Evolutionary conservation across 37 sponge, comb jelly and placozoan genomes (phyloP), one percentile per base, ranked within the genome.

Genomic region (Beroe ovata): DNA sequence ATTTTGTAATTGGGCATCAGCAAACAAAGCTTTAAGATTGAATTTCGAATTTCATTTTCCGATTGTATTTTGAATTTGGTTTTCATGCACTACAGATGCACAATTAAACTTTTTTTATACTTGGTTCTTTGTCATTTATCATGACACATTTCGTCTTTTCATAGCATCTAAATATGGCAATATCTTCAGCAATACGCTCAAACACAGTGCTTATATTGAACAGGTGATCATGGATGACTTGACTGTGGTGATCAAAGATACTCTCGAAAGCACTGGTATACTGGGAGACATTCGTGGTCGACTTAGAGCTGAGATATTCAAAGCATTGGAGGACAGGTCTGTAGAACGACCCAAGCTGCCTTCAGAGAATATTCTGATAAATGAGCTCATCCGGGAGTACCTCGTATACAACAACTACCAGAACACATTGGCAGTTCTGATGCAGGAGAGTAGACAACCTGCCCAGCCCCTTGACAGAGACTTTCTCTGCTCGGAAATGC

Each of bases 361-460:
- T 64, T 96, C 28, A 0, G 95, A 96, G 88, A 96, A 96, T 64
- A 59, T 94, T 2, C 64, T 96, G 0, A 47, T 96, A 3, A 96
- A 96, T 59, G 95, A 96, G 71, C 91, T 96, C 42, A 96, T 96
- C 28, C 41, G 92, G 66, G 96, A 96, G 38, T 96, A 96, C 84
- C 91, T 94, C n/a, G 60, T 40, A 26, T 96, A 88, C 90, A 96
- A 96, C 72, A 29, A 60, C 39, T 96, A 96, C 91, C 88, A 91
- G 0, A 89, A 89, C 64, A 93, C 94, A 0, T 33, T 60, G 25
- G 91, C 95, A 33, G 95, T 94, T 0, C 69, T 96, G 59, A 21
- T 92, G 34, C 18, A 88, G 91, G 95, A 95, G 72, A 39, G 92
- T 37, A 92, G 92, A 1, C 93, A 95, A 59, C 95, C 95, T 21